A percentile compares a stretch with the other conserved stretches of the same genome.
These are phyloP conservation scores for Amphilophus citrinellus DNA, from an alignment of 2,113 vertebrate species.

Conservation along the genomic window DNA sequence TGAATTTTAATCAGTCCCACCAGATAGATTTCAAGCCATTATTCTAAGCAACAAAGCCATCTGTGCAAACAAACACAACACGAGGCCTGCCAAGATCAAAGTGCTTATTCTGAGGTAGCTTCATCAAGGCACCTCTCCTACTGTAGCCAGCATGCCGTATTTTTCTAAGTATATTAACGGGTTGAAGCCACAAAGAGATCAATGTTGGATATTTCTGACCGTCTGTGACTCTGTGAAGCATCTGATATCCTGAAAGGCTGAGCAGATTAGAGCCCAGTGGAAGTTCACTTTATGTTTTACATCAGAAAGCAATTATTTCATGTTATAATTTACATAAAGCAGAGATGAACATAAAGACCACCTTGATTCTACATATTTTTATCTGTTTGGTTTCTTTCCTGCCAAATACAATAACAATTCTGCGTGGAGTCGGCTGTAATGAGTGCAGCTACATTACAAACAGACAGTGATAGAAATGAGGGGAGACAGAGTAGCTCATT, in stretches of 20 bases:
- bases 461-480: neutral
- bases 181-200: neutral
- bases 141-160: neutral
- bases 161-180: conserved; percentile 17
- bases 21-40: conserved; percentile 17
- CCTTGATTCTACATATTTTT: neutral
- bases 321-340: neutral
- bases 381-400: neutral
- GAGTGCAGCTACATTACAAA: neutral
- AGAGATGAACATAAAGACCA: neutral
- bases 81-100: conserved; percentile 12
- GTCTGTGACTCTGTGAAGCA: neutral
- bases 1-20: conserved; percentile 19
- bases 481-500: conserved; percentile 18
- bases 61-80: conserved; percentile 30
- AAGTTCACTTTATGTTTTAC: neutral
- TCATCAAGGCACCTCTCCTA: neutral
- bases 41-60: conserved; percentile 28
- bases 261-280: neutral
- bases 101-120: conserved; percentile 33
- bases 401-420: neutral
- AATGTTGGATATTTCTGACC: conserved; percentile 11
- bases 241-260: conserved; percentile 20
- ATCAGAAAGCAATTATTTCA: neutral
- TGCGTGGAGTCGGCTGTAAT: neutral